Base-by-base conservation (phyloP, 2,888 invertebrate genomes). In the Electrophaes corylata region DNA sequence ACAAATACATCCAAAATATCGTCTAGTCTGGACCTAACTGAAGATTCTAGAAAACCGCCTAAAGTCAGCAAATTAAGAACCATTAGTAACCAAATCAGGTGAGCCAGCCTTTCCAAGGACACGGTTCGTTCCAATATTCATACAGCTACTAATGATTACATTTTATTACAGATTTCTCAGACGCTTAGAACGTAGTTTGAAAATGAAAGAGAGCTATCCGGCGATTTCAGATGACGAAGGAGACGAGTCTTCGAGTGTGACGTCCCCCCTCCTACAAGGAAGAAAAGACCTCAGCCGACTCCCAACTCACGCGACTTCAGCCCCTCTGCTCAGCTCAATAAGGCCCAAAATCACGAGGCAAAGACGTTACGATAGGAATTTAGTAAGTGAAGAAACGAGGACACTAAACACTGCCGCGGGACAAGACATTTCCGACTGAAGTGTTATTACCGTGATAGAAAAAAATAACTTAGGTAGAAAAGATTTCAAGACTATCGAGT, bases 61-160 rank as follows among this genome's bases (percentile, higher is more conserved):
- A 95, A 95, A 91, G 91, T 95, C 58, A 95, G 94, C 83, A 93
- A 94, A 67, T 83, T 96, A 71, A 91, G 94, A 70, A 94, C 95
- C 20, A 95, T 96, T 70, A 94, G 95, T 72, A 95, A 95, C 83
- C 96, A 96, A 87, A 96, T 96, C 80, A 94, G 95, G 96, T 95
- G 84, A 59, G 52, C 37, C 29, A 45, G 11, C 16, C 18, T 23
- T 49, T 29, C 19, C 31, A 39, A 37, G 26, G 5, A 4, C 26
- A 10, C 10, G 2, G 8, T 29, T 29, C 6, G 26, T 29, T 29
- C 26, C 31, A 33, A 29, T 26, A 8, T 14, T 37, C 3, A 12
- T 29, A n/a, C 14, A 16, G 19, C 4, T 11, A 55, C 57, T 57
- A 60, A 60, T 57, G 37, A 37, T 41, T 40, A n/a, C 37, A 46